Evolutionary conservation across 2,113 vertebrate genomes (phyloP), one percentile per base, ranked within the genome.

Genomic region (Microtus ochrogaster): DNA sequence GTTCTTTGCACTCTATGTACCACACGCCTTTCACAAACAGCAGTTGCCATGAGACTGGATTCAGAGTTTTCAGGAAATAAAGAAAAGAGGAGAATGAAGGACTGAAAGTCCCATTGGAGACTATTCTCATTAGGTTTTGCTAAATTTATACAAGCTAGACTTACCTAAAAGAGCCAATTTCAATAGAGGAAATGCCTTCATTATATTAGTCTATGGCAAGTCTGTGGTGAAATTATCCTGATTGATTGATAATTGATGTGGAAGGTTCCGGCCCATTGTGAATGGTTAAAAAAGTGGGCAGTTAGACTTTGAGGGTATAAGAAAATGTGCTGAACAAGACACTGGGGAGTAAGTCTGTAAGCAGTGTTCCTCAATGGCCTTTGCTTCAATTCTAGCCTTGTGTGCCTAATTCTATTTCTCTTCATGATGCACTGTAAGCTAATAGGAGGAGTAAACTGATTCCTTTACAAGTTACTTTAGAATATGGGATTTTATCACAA

Each of bases 381-480:
- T 28, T 49, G 14, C 3, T 49, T 49, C 76, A 49, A 12, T 78
- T 78, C 26, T 16, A 33, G 16, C 74, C 10, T 8, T 47, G 5
- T 14, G 6, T 44, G 22, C 22, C 39, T 26, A 76, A 22, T 5
- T 74, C 22, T 44, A 44, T 26, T 26, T 76, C 2, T 12, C 2
- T 74, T 74, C 10, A 6, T 24, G 39, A 26, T 26, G 11, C 22
- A 26, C 73, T 5, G 5, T 44, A 44, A 26, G 30, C 28, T 30
- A 47, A 47, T 3, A 77, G 13, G 28, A 1, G 7, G 0, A 52
- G 33, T 10, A 33, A 52, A 33, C 1, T 16, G 1, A 19, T 19
- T 33, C 4, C 7, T 33, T 2, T 2, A 30, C 49, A 52, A 33
- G 44, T 78, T 52, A 2, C 28, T 33, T 52, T 78, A 78, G 30